These are phyloP conservation scores for Brachionus plicatilis DNA, from an alignment of 1,140 invertebrate species.

Conservation along the genomic window DNA sequence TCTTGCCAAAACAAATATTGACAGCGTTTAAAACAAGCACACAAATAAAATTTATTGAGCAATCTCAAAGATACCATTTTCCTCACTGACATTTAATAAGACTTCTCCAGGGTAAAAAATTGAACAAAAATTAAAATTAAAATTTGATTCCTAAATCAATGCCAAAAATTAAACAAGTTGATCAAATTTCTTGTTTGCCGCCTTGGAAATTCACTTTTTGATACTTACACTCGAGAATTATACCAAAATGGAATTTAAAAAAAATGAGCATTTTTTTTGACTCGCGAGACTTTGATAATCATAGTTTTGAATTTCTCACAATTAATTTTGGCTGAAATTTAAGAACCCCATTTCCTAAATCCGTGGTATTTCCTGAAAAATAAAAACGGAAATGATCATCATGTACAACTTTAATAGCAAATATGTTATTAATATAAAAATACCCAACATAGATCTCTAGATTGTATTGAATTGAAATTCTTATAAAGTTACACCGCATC, in stretches of 20 bases:
- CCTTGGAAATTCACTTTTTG: not conserved
- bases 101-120: not conserved
- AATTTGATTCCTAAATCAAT: not conserved
- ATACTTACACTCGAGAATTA: not conserved
- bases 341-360: not conserved
- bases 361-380: not conserved
- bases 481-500: not conserved
- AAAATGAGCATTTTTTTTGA: not conserved
- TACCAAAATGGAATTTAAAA: not conserved
- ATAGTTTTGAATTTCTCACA: not conserved
- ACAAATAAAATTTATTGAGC: not conserved
- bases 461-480: not conserved
- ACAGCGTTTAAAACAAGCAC: not conserved
- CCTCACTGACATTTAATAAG: not conserved
- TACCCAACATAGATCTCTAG: not conserved
- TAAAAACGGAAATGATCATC: not conserved
- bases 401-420: not conserved
- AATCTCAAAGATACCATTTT: not conserved
- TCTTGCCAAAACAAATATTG: not conserved
- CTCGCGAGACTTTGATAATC: not conserved
- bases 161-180: not conserved
- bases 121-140: not conserved
- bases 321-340: not conserved
- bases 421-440: not conserved
- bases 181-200: not conserved